Evolutionary conservation across 2,797 vertebrate genomes (phyloP), one percentile per base, ranked within the genome.

Genomic region (Onychomys torridus): DNA sequence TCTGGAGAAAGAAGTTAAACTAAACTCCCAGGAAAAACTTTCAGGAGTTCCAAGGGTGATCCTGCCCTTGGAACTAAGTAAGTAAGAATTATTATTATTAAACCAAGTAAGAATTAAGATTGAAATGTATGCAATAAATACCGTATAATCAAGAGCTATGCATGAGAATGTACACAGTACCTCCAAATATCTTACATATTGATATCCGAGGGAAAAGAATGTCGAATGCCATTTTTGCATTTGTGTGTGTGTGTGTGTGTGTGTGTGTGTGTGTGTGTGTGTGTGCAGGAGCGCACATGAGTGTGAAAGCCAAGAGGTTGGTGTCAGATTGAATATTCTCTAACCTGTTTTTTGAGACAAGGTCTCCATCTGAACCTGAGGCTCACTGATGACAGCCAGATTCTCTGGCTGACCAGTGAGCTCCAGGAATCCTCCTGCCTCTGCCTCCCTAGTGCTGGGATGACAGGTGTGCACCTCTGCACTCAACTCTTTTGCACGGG

Each of bases 71-170:
- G n/a, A n/a, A n/a, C n/a, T n/a, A n/a, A n/a, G n/a, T n/a, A n/a
- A n/a, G n/a, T n/a, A n/a, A n/a, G n/a, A n/a, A n/a, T 11, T 83
- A 57, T 55, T 85, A 29, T 57, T 82, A 32, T 27, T 76, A 76
- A 77, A 29, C 16, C 55, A 91, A 69, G 19, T 65, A 57, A 91
- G 92, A 92, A 49, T 76, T 61, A 63, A 92, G 46, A 82, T 93
- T 29, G 63, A 89, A 96, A 86, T 61, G 2, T 83, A 71, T 43
- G 0, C n/a, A 91, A 9, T 73, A 93, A 85, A 90, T 89, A 43
- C 0, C n/a, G 52, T 46, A 55, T 2, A 92, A 86, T 78, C 10
- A 92, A 94, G 89, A 83, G 34, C 27, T 83, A 37, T 49, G 37
- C 40, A 14, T 87, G 16, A 69, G 12, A 96, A 57, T 23, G 7